These are phyloP conservation scores for Pogonognathellus flavescens DNA, from an alignment of 1,140 invertebrate genomes.

Conservation along the genomic window DNA sequence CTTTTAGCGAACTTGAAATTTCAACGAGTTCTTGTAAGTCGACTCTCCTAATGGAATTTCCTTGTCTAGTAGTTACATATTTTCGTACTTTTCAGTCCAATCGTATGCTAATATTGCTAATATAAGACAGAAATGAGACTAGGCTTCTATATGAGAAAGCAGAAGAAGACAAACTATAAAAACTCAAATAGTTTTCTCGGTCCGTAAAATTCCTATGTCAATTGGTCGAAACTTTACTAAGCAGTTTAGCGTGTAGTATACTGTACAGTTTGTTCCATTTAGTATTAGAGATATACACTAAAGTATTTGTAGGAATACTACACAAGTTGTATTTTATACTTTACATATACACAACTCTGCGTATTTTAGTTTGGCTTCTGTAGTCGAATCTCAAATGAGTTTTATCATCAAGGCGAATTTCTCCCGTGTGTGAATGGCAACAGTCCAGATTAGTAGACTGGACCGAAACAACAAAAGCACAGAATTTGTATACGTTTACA, in stretches of 20 bases:
- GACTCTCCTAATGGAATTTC: conserved; percentile 19
- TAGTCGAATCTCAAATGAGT: conserved; percentile 15
- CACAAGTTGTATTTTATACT: not conserved
- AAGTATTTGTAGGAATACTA: conserved; percentile 29
- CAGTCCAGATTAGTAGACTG: conserved; percentile 12
- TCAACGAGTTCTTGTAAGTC: not conserved
- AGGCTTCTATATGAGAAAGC: not conserved
- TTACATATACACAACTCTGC: not conserved
- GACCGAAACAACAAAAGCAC: not conserved
- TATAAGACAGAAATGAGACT: not conserved
- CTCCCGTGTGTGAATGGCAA: conserved; percentile 43
- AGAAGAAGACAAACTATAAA: not conserved
- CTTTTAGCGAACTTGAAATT: not conserved
- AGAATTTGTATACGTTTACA: not conserved
- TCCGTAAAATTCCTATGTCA: conserved; percentile 27
- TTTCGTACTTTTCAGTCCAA: not conserved
- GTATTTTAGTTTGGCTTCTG: not conserved
- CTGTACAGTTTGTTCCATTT: conserved; percentile 7
- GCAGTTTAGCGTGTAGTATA: not conserved
- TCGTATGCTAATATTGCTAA: not conserved
- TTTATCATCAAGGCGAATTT: conserved; percentile 39
- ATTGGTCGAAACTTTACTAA: too few relatives aligned
- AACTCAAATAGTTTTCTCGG: conserved; percentile 12
- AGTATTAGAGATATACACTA: not conserved
- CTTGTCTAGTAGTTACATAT: conserved; percentile 1